Conservation (phyloP, 2,113 vertebrate species). For the Phaethon lepturus region DNA sequence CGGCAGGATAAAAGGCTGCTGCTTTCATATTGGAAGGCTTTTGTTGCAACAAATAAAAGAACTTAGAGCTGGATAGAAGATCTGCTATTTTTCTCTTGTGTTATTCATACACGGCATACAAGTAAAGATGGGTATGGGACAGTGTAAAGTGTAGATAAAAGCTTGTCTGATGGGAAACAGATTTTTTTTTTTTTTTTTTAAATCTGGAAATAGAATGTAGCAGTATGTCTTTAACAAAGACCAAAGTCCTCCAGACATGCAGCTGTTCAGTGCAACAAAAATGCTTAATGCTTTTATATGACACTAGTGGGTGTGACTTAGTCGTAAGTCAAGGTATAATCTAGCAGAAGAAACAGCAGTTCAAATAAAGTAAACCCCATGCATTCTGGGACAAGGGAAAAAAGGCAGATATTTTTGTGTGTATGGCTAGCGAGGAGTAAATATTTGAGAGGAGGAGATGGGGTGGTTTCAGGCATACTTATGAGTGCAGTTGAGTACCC, state of each 20-base stretch:
- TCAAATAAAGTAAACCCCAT: not conserved
- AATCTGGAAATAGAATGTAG: not conserved
- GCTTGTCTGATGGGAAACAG: not conserved
- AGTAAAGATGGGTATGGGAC: not conserved
- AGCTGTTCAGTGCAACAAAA: not conserved
- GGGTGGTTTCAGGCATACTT: not conserved
- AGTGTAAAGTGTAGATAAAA: not conserved
- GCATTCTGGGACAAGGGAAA: not conserved
- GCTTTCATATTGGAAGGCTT: not conserved
- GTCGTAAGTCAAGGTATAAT: not conserved
- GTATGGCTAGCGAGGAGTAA: not conserved
- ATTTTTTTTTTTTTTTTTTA: not conserved
- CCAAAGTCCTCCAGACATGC: not conserved
- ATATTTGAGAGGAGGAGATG: not conserved
- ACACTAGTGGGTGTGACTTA: not conserved
- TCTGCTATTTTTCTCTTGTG: not conserved
- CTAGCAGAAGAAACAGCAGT: not conserved
- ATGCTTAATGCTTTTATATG: not conserved
- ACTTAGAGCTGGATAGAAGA: not conserved
- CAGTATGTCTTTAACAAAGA: not conserved
- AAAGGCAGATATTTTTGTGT: not conserved
- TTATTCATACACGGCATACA: not conserved
- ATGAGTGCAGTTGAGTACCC: not conserved
- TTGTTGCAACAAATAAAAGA: not conserved
- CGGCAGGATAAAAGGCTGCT: fast-evolving